These are phyloP conservation scores for Mesochorus sp. DNA, from an alignment of 2,888 invertebrate genomes.

Conservation along the genomic window DNA sequence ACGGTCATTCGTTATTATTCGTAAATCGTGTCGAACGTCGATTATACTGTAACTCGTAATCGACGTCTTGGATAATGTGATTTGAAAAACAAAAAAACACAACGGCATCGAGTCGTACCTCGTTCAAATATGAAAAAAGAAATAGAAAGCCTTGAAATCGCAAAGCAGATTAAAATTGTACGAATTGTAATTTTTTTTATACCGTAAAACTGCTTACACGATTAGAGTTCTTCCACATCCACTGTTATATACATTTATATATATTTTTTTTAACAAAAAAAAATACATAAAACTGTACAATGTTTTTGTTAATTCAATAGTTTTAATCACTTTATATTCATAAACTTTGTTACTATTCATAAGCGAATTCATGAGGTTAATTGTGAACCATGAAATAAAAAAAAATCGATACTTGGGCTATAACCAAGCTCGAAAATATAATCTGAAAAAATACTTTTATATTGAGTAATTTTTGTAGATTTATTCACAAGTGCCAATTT, in stretches of 20 bases:
- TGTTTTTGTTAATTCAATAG: conserved; percentile 47
- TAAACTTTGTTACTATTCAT: conserved; percentile 49
- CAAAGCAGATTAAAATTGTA: background rate
- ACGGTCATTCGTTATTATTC: background rate
- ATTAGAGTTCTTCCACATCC: conserved; percentile 44
- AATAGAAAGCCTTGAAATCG: background rate
- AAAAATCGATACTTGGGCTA: conserved; percentile 32
- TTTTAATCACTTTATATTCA: conserved; percentile 45
- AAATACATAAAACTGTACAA: conserved; percentile 44
- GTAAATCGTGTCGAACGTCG: background rate
- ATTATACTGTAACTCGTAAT: conserved; percentile 2
- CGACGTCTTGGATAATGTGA: conserved; percentile 15
- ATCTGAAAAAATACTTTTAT: background rate
- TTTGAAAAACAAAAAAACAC: conserved; percentile 41
- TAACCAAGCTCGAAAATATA: conserved; percentile 1
- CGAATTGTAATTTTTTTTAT: conserved; percentile 1
- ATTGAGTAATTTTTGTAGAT: background rate
- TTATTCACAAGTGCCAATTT: background rate
- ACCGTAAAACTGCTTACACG: conserved; percentile 28
- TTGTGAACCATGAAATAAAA: conserved; percentile 42
- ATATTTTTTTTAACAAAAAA: conserved; percentile 24
- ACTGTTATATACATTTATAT: conserved; percentile 20
- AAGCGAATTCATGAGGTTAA: conserved; percentile 25
- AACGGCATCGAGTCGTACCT: conserved; percentile 12
- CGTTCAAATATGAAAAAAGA: conserved; percentile 36